A percentile compares a stretch with the other conserved stretches of the same genome.
phyloP scores from a whole-genome alignment of 1,140 invertebrate genomes.

The Palaemon carinicauda region DNA sequence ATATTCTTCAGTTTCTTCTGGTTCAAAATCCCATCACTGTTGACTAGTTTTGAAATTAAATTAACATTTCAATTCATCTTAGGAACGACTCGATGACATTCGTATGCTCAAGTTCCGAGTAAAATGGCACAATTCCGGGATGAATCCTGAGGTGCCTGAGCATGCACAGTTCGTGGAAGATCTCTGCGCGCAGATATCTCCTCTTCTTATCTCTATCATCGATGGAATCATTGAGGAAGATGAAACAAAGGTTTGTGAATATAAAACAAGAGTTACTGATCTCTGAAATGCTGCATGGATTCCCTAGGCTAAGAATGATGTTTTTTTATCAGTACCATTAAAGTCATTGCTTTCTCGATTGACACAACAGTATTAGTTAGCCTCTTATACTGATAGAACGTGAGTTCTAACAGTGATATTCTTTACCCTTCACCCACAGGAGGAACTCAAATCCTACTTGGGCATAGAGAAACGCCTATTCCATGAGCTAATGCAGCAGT shows the following conservation, averaged over 20 bases:
- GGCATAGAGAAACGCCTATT: conserved; percentile 69
- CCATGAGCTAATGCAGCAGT: conserved; percentile 70
- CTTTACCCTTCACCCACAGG: neutral
- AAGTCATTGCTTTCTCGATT: no score
- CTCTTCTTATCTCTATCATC: conserved; percentile 68
- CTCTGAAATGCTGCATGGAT: no score
- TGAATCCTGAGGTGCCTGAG: conserved; percentile 68
- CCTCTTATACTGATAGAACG: no score
- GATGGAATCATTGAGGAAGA: conserved; percentile 72
- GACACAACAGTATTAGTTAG: neutral
- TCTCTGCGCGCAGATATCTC: conserved; percentile 68
- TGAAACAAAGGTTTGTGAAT: conserved; percentile 62
- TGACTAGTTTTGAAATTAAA: neutral
- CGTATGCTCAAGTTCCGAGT: conserved; percentile 72
- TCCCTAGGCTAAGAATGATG: no score
- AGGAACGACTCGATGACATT: conserved; percentile 72
- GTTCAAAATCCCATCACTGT: neutral
- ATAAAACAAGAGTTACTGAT: neutral
- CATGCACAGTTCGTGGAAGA: conserved; percentile 73
- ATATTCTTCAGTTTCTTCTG: neutral
- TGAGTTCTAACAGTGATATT: no score
- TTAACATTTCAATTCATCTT: neutral
- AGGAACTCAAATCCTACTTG: conserved; percentile 54
- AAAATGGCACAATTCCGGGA: conserved; percentile 69
- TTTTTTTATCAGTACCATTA: no score